Evolutionary conservation across 30 jellyfish, hydroid and myxozoan genomes (phyloP), one percentile per base, ranked within the genome.

Genomic region (Turritopsis dohrnii): DNA sequence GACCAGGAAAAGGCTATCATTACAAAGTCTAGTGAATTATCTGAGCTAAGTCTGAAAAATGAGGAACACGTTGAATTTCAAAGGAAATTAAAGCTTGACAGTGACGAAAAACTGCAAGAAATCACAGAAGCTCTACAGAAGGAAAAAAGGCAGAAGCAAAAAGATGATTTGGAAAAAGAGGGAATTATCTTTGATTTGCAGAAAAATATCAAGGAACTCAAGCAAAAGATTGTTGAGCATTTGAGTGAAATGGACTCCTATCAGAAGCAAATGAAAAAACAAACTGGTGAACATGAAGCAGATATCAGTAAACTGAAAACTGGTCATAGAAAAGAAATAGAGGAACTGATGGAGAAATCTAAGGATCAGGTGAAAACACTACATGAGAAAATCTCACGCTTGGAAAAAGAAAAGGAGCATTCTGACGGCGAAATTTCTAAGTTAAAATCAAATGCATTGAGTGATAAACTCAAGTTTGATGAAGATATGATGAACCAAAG

Each of bases 381-480:
- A 1, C 29, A 81, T 0, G 96, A 85, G 71, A 88, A 82, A 83
- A 53, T 79, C 18, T 54, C 54, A 60, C 82, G 85, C 66, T 23
- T 81, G 84, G 92, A 81, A 52, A 81, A 79, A 17, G 89, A 87
- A 25, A 86, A 86, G 52, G 81, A 21, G 52, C 79, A 88, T 28
- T 52, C 88, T 79, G 95, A 82, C 30, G 96, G 89, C 25, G 98
- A 93, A 77, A 20, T 83, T 16, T 60, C 91, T 1, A 85, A 54
- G 27, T 60, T 85, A 75, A 88, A 93, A 75, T 82, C 98, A n/a
- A 84, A 85, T 89, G 84, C 86, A 52, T 53, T 41, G 18, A 54
- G 96, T 8, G 98, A 93, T 22, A 88, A 88, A 80, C 83, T 88
- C 75, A 85, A 83, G 71, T 84, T 53, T 71, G 98, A 93, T 28